Evolutionary conservation across 2,888 invertebrate genomes (phyloP), one percentile per base, ranked within the genome.

Genomic region (Torymus auratus): DNA sequence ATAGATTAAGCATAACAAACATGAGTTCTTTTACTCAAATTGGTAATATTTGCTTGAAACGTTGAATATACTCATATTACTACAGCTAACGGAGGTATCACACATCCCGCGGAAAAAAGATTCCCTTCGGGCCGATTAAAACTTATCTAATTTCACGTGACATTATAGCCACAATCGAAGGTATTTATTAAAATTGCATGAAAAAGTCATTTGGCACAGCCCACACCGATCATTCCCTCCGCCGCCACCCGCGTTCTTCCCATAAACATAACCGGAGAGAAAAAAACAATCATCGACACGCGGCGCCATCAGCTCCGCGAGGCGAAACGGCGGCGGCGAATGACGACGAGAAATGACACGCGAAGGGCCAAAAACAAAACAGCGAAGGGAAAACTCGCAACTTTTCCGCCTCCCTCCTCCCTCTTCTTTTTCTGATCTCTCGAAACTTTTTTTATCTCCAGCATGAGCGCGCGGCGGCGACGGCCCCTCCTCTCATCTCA

Each of bases 381-480:
- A 23, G 72, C 50, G 52, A 41, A 76, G 53, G 53, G 62, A 77
- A 78, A 77, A 76, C 68, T 78, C 65, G 15, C 58, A 78, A 81
- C 70, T 70, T 81, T 62, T 71, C 78, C 75, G 56, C 68, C 50
- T n/a, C 14, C 60, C 56, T 55, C 20, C 64, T 68, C 67, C 77
- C 76, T 53, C 14, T 76, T 53, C 65, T 68, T 69, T 75, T 75
- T 75, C 53, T 58, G 74, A 78, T 78, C 78, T 76, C 71, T 75
- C 76, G 68, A 82, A 82, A 82, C 82, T 79, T 82, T 79, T 82
- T 76, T 79, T 82, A 79, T 79, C 75, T 74, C 73, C 67, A 52
- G 23, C 20, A 41, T n/a, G n/a, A n/a, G n/a, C n/a, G 15, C 68
- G 28, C 14, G 52, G 5, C 2, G 60, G 4, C 50, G 17, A 20